phyloP scores from a whole-genome alignment of 92 coral and sea anemone genomes.

The Desmophyllum pertusum region DNA sequence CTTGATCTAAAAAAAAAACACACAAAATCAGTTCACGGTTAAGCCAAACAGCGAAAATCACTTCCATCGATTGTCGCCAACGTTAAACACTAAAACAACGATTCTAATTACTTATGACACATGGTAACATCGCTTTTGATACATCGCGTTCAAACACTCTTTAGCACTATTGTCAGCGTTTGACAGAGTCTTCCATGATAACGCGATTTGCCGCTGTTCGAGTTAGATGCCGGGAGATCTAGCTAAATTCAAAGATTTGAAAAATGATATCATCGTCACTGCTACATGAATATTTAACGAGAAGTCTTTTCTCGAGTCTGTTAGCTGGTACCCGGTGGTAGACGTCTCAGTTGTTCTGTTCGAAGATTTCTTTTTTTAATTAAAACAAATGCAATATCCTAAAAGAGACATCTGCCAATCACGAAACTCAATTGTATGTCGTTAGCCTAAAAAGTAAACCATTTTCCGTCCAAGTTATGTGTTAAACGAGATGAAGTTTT shows the following conservation, averaged over 20 bases:
- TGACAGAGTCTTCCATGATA: background rate
- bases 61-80: background rate
- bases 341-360: background rate
- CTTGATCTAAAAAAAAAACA: slow-evolving; percentile 93
- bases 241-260: slow-evolving; percentile 41
- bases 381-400: background rate
- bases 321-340: slow-evolving; percentile 25
- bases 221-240: slow-evolving; percentile 20
- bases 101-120: background rate
- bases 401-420: background rate
- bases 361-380: background rate
- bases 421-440: background rate
- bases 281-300: slow-evolving; percentile 16
- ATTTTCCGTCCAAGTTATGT: background rate
- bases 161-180: background rate
- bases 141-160: background rate
- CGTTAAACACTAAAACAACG: background rate
- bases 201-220: background rate
- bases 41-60: background rate
- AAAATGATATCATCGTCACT: slow-evolving; percentile 14
- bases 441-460: background rate
- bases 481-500: background rate
- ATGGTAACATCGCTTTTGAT: background rate
- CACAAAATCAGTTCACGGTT: background rate
- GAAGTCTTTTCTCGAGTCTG: slow-evolving; percentile 10